Percentiles rank a stretch among this genome's conserved stretches.
phyloP scores from a whole-genome alignment of 64 coral and sea anemone species.

The Actinia tenebrosa region DNA sequence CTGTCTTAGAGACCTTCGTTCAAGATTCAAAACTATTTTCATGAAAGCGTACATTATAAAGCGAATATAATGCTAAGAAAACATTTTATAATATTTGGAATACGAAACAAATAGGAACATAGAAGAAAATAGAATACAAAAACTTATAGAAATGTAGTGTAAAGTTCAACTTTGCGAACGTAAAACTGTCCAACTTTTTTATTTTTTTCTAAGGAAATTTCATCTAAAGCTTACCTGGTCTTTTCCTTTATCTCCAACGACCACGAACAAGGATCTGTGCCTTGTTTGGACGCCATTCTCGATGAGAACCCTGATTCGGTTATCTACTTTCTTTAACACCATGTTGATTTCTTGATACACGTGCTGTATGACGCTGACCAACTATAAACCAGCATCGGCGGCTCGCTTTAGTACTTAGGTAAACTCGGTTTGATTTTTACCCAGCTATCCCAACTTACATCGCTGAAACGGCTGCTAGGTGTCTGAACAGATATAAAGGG shows the following conservation, averaged over 20 bases:
- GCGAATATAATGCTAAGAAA: too few relatives aligned
- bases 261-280: conserved; percentile 89
- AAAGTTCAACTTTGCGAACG: background rate
- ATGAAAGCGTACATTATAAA: too few relatives aligned
- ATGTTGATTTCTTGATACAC: conserved; percentile 55
- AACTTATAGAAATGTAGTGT: too few relatives aligned
- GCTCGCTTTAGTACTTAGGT: background rate
- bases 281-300: conserved; percentile 96
- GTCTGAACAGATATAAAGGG: too few relatives aligned
- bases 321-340: conserved; percentile 96
- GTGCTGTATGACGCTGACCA: conserved; percentile 22
- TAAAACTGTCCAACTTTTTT: background rate
- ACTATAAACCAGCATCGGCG: background rate
- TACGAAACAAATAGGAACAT: too few relatives aligned
- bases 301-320: conserved; percentile 84
- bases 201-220: background rate
- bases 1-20: too few relatives aligned
- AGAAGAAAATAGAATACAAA: too few relatives aligned
- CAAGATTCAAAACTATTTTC: too few relatives aligned
- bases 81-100: too few relatives aligned
- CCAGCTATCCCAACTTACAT: background rate
- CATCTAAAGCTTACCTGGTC: conserved; percentile 62
- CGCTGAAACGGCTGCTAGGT: too few relatives aligned
- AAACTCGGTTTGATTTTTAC: background rate
- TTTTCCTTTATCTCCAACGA: conserved; percentile 96